Base-by-base conservation (phyloP, 1,140 invertebrate species). In the Meloidogyne hapla region DNA sequence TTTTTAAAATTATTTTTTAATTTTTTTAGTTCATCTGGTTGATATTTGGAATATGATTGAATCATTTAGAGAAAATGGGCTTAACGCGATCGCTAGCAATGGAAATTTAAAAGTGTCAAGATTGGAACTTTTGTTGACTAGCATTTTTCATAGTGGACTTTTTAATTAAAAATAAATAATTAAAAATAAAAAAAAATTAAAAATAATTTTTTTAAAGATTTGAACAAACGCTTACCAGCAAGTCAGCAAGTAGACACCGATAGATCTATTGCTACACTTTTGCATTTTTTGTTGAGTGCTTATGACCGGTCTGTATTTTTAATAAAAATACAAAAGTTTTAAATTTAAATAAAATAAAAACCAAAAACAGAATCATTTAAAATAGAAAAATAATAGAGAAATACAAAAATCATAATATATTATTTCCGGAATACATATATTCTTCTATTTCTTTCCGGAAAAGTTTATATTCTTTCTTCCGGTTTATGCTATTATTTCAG, bases 1-100 rank as follows among this genome's bases (percentile, higher is more conserved):
- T 56, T 56, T 26, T 79, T 1, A 15, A 77, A 13, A 2, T 76
- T 21, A 72, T 91, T 28, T 68, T 33, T 67, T 38, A 26, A 26
- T 65, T 75, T 23, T 12, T 91, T 78, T 90, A 96, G 94, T 98
- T 86, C 93, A 96, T 89, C 91, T 94, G 76, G 93, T 99, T 74
- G 96, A 98, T 89, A 96, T 99, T 85, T 98, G 95, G 95, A 98
- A 98, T 89, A 93, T 98, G n/a, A 98, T 98, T 80, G 96, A 99
- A 90, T 93, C 95, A 28, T 97, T 98, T 88, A 91, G 96, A 69
- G 95, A 98, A 88, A 96, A 97, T 89, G 94, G 94, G 73, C 90
- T 98, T 28, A 96, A 98, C 88, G 94, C 93, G 0, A 86, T 97
- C 74, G 94, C 98, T 83, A 83, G 81, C 8, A 77, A 74, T 62